phyloP scores from a whole-genome alignment of 2,888 invertebrate species.

The Theretra japonica region DNA sequence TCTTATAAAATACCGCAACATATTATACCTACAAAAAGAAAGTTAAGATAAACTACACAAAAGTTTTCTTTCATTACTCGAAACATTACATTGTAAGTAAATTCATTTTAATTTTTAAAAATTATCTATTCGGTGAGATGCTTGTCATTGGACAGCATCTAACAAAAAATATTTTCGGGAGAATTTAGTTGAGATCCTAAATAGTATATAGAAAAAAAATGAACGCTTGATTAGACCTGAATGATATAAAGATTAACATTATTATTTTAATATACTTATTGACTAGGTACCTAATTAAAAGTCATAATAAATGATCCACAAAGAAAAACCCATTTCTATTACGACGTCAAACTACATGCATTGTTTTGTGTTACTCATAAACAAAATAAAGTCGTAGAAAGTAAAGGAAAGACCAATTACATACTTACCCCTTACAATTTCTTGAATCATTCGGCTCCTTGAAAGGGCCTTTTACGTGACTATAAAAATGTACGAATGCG shows the following conservation, averaged over 20 bases:
- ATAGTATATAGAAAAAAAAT: no score
- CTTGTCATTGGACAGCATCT: no score
- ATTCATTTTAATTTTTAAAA: no score
- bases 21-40: no score
- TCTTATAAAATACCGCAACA: no score
- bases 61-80: no score
- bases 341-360: neutral
- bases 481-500: neutral
- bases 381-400: slow-evolving; percentile 9
- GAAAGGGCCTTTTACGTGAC: neutral
- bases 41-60: no score
- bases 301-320: neutral
- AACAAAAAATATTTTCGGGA: no score
- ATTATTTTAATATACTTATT: neutral
- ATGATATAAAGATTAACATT: neutral
- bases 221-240: neutral
- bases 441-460: slow-evolving; percentile 7
- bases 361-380: slow-evolving; percentile 3
- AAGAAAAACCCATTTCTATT: slow-evolving; percentile 10
- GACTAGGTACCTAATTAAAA: neutral
- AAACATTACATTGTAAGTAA: no score
- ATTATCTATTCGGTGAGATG: no score
- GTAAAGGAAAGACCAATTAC: slow-evolving; percentile 22
- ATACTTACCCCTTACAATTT: neutral
- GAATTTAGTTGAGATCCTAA: no score